These are phyloP conservation scores for Prolemur simus DNA, from an alignment of 2,113 vertebrate genomes.

Conservation along the genomic window DNA sequence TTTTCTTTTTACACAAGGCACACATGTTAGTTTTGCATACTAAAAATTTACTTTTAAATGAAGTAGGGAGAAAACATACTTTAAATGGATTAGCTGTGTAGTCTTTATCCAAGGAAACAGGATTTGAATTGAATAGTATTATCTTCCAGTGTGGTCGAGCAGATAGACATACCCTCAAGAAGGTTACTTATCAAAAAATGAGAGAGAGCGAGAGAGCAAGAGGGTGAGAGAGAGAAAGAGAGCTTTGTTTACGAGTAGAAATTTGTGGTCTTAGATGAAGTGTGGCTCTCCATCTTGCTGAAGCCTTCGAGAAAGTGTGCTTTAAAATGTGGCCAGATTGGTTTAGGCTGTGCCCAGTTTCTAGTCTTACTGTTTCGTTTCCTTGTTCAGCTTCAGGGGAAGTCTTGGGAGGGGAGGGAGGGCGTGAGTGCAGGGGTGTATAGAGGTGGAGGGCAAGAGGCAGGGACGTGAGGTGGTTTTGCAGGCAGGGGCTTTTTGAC, in stretches of 20 bases:
- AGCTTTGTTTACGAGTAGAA: not conserved
- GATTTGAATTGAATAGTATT: constrained; percentile 1
- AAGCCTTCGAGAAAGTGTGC: not conserved
- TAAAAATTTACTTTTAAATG: not conserved
- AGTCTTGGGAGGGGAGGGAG: not conserved
- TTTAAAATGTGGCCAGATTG: not conserved
- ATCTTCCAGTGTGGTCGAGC: not conserved
- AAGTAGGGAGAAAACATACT: not conserved
- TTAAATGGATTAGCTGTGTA: not conserved
- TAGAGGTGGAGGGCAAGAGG: not conserved
- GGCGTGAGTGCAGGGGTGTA: not conserved
- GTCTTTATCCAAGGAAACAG: not conserved
- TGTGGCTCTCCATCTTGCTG: not conserved
- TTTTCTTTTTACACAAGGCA: not conserved
- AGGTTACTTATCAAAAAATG: not conserved
- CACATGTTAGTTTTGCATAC: not conserved
- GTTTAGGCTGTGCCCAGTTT: not conserved
- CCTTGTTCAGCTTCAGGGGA: not conserved
- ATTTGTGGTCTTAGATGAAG: not conserved
- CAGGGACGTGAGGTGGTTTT: not conserved
- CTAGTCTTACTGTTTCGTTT: not conserved
- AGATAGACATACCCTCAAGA: not conserved
- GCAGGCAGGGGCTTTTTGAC: not conserved
- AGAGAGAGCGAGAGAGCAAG: not conserved
- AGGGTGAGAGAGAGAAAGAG: not conserved